Conservation (phyloP, 2,888 invertebrate species). For the Pilophorus perplexus region DNA sequence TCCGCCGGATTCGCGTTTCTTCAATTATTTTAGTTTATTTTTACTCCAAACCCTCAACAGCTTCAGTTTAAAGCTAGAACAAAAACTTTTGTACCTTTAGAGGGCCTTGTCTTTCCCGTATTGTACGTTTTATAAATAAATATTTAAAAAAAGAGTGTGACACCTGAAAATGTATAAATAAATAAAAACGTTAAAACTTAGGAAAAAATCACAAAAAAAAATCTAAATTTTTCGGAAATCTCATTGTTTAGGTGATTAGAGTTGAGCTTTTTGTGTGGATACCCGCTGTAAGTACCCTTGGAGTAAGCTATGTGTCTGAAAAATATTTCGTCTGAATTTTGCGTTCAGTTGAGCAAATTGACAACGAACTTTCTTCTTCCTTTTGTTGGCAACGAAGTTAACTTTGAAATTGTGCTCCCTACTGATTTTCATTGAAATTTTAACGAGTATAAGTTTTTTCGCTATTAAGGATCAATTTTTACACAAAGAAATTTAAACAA, state of each 20-base stretch:
- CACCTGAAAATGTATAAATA: background rate
- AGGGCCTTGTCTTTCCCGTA: constrained; percentile 43
- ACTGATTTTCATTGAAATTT: too few relatives aligned
- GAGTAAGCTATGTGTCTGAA: constrained; percentile 35
- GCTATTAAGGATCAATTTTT: background rate
- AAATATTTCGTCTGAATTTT: background rate
- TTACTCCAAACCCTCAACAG: too few relatives aligned
- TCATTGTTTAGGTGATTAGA: constrained; percentile 48
- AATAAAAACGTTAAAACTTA: too few relatives aligned
- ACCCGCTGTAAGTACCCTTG: constrained; percentile 36
- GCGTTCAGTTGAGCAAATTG: constrained; percentile 12
- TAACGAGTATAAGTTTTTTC: too few relatives aligned
- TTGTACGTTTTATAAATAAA: constrained; percentile 40
- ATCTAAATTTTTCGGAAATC: constrained; percentile 42
- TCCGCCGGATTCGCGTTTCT: too few relatives aligned
- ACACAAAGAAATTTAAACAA: constrained; percentile 26
- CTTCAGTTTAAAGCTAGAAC: too few relatives aligned
- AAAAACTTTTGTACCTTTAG: constrained; percentile 44
- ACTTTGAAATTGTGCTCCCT: too few relatives aligned
- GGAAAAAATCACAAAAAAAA: constrained; percentile 16
- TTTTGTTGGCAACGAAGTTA: constrained; percentile 31
- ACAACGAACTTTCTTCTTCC: constrained; percentile 39
- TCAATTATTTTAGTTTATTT: too few relatives aligned
- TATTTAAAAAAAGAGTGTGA: constrained; percentile 6
- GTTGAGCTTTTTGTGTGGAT: constrained; percentile 46